Evolutionary conservation across 2,888 invertebrate genomes (phyloP).

Genomic region (Mesochorus sp.): DNA sequence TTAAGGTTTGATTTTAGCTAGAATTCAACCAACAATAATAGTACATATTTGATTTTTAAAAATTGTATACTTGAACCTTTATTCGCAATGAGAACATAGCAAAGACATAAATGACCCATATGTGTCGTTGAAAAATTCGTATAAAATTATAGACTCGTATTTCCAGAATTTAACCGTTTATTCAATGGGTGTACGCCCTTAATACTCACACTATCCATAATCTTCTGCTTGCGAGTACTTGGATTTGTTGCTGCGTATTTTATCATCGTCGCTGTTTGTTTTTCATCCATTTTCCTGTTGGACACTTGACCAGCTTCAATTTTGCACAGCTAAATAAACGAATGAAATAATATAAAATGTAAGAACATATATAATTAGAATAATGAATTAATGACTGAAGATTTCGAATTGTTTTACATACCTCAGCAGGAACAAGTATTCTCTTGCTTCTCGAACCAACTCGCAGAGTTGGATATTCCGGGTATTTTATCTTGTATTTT

Average conservation of each 20-base stretch:
- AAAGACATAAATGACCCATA: too few species aligned
- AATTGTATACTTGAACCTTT: too few species aligned
- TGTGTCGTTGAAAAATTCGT: too few species aligned
- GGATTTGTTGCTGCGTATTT: slow-evolving; percentile 92
- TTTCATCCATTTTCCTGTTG: slow-evolving; percentile 91
- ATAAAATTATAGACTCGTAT: too few species aligned
- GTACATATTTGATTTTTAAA: too few species aligned
- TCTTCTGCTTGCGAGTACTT: slow-evolving; percentile 89
- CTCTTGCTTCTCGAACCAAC: slow-evolving; percentile 88
- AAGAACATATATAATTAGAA: not conserved
- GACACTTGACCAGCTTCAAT: slow-evolving; percentile 90
- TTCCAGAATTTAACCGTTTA: slow-evolving; percentile 15
- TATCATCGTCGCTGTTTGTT: slow-evolving; percentile 94
- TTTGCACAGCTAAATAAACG: slow-evolving; percentile 73
- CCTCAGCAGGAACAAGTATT: slow-evolving; percentile 92
- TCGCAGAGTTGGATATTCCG: slow-evolving; percentile 92
- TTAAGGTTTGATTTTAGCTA: too few species aligned
- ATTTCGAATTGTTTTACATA: slow-evolving; percentile 72
- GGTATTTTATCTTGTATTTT: slow-evolving; percentile 83
- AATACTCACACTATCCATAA: slow-evolving; percentile 86
- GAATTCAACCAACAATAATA: too few species aligned
- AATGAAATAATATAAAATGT: slow-evolving; percentile 9
- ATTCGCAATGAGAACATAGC: too few species aligned
- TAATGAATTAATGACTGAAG: too few species aligned
- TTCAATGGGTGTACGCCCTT: not conserved